Conservation (phyloP, 2,113 vertebrate species). For the Xiphorhynchus elegans region DNA sequence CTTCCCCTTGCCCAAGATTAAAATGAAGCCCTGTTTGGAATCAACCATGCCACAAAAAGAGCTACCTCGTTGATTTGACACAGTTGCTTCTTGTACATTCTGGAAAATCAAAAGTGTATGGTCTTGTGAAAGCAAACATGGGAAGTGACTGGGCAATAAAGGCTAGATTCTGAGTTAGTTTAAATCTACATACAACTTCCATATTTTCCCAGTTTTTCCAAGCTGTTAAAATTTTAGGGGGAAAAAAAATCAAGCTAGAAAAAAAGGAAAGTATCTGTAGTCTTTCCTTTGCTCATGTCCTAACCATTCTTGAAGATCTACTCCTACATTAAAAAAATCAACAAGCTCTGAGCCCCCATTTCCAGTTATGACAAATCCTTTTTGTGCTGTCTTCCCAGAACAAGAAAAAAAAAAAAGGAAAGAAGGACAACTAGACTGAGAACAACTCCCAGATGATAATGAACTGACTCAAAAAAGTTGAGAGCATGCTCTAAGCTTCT, state of each 20-base stretch:
- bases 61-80: background rate
- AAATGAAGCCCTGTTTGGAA: background rate
- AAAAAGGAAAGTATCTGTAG: background rate
- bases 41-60: background rate
- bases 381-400: background rate
- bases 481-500: conserved; percentile 8
- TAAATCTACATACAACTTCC: background rate
- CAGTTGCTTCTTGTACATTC: background rate
- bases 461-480: conserved; percentile 12
- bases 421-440: background rate
- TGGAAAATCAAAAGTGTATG: background rate
- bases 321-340: background rate
- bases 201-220: background rate
- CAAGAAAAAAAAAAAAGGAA: background rate
- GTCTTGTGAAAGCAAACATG: background rate
- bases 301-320: background rate
- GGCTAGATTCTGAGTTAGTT: background rate
- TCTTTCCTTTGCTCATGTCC: background rate
- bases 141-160: background rate
- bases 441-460: conserved; percentile 3
- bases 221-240: background rate
- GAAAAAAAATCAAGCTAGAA: background rate
- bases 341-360: background rate
- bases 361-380: background rate
- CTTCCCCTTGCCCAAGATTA: background rate